A percentile compares a stretch with the other conserved stretches of the same genome.
Evolutionary conservation across 2,113 vertebrate species (phyloP).

Genomic region (Anolis carolinensis): DNA sequence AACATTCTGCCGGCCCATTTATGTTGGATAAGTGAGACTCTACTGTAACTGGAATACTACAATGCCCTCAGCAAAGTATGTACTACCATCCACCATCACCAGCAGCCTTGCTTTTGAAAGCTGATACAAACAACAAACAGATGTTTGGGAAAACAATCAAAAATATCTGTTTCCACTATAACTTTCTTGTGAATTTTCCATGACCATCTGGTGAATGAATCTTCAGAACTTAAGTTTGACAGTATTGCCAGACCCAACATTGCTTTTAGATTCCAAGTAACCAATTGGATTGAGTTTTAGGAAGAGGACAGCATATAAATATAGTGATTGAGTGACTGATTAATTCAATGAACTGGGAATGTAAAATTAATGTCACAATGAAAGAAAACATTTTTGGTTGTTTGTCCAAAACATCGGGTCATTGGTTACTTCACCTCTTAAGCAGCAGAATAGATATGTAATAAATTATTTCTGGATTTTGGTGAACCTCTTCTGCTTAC

Average conservation of each 20-base stretch:
- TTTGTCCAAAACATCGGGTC: background rate
- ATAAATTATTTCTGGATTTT: background rate
- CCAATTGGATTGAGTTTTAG: too few species aligned
- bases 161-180: too few species aligned
- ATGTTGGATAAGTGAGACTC: too few species aligned
- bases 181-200: too few species aligned
- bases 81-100: background rate
- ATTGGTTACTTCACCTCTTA: slow-evolving; percentile 3
- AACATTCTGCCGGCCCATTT: too few species aligned
- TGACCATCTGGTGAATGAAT: too few species aligned
- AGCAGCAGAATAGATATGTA: background rate
- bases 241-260: too few species aligned
- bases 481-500: background rate
- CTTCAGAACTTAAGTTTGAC: too few species aligned
- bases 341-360: background rate
- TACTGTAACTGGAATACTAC: background rate
- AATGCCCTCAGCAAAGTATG: background rate
- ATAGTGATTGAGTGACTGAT: too few species aligned
- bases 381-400: background rate
- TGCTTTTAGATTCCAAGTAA: too few species aligned
- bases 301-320: too few species aligned
- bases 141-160: background rate
- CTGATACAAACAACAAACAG: background rate
- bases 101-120: background rate
- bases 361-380: background rate